Evolutionary conservation across 2,888 invertebrate genomes (phyloP).

Genomic region (Barypeithes pellucidus): DNA sequence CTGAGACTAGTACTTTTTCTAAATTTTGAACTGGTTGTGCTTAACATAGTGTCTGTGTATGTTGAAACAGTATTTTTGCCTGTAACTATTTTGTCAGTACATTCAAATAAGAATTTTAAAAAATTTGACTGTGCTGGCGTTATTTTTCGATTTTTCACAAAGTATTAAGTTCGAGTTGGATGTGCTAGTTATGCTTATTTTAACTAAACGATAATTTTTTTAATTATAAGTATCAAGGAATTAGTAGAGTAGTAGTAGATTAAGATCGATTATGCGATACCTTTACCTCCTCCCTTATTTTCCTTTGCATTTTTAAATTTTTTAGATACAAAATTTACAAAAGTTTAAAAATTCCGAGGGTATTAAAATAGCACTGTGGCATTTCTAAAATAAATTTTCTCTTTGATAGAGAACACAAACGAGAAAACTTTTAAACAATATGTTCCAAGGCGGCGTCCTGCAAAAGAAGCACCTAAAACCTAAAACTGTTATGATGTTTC

Average conservation of each 20-base stretch:
- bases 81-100: conserved; percentile 24
- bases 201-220: neutral
- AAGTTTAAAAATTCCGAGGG: neutral
- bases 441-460: no score
- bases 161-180: conserved; percentile 34
- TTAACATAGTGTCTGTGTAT: conserved; percentile 37
- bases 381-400: no score
- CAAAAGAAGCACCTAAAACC: no score
- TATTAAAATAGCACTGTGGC: no score
- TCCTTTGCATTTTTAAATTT: neutral
- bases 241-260: conserved; percentile 18
- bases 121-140: conserved; percentile 31
- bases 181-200: conserved; percentile 40
- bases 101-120: conserved; percentile 8
- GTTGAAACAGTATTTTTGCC: conserved; percentile 30
- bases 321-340: neutral
- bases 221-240: conserved; percentile 1
- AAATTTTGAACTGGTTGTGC: conserved; percentile 32
- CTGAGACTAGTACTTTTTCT: conserved; percentile 20
- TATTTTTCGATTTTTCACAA: neutral
- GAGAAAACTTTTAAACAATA: no score
- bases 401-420: no score
- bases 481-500: no score
- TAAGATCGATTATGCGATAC: conserved; percentile 4
- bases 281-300: neutral